A percentile compares a stretch with the other conserved stretches of the same genome.
These are phyloP conservation scores for Adoxophyes honmai DNA, from an alignment of 1,140 invertebrate species.

Conservation along the genomic window DNA sequence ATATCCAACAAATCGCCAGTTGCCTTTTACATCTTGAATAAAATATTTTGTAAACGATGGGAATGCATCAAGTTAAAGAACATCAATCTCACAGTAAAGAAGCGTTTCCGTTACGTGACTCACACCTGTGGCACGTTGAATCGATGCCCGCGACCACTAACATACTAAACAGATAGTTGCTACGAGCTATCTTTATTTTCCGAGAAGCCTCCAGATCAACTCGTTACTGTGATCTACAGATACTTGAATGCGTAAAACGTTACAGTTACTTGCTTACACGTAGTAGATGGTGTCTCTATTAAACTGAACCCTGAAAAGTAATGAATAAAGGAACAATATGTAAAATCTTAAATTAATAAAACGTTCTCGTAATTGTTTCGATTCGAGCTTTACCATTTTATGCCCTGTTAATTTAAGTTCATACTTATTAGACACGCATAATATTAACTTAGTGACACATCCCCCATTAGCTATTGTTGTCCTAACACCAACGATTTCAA, in stretches of 20 bases:
- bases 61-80: slow-evolving; percentile 48
- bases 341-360: too few relatives aligned
- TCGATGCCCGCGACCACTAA: slow-evolving; percentile 54
- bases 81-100: slow-evolving; percentile 60
- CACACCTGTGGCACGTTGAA: slow-evolving; percentile 65
- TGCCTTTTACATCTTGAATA: slow-evolving; percentile 1
- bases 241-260: too few relatives aligned
- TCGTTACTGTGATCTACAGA: too few relatives aligned
- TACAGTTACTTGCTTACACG: too few relatives aligned
- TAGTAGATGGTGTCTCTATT: too few relatives aligned
- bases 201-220: slow-evolving; percentile 29
- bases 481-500: not conserved
- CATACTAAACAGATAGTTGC: slow-evolving; percentile 59
- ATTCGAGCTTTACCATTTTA: too few relatives aligned
- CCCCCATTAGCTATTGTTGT: slow-evolving; percentile 9
- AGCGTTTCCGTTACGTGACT: slow-evolving; percentile 74
- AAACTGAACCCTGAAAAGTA: too few relatives aligned
- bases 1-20: too few relatives aligned
- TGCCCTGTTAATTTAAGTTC: too few relatives aligned
- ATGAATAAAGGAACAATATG: too few relatives aligned
- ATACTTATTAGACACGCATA: too few relatives aligned
- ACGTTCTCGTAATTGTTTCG: too few relatives aligned
- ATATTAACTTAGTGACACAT: not conserved
- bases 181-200: slow-evolving; percentile 52
- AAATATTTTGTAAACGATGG: slow-evolving; percentile 29